A percentile compares a stretch with the other conserved stretches of the same genome.
phyloP scores from a whole-genome alignment of 1,140 invertebrate genomes.

The Trinorchestia longiramus region DNA sequence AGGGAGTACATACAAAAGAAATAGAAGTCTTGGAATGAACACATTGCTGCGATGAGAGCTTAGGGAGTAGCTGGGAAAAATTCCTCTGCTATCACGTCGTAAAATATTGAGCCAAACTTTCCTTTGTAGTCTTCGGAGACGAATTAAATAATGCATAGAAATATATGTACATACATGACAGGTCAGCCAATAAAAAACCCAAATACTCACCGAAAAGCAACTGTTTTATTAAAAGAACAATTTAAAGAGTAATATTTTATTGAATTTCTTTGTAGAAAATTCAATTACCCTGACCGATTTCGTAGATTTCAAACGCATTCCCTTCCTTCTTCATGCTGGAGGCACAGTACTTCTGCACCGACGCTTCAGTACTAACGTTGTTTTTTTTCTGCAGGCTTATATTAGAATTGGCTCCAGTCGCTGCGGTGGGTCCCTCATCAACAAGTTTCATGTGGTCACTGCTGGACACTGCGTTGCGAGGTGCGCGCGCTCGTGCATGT shows the following conservation, averaged over 20 bases:
- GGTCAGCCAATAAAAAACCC: neutral
- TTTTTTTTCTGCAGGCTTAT: constrained; percentile 79
- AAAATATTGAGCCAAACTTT: neutral
- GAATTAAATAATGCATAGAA: neutral
- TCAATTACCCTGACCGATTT: neutral
- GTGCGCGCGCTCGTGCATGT: constrained; percentile 42
- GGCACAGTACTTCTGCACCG: too few relatives aligned
- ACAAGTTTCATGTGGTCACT: constrained; percentile 91
- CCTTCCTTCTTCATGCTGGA: neutral
- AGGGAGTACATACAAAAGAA: neutral
- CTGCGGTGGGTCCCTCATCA: constrained; percentile 94
- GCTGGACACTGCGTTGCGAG: constrained; percentile 95
- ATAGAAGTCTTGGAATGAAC: neutral
- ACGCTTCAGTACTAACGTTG: neutral
- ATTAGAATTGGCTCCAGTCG: constrained; percentile 90
- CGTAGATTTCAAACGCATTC: neutral
- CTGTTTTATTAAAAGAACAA: neutral
- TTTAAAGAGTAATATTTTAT: neutral
- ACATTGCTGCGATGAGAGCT: neutral
- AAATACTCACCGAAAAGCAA: neutral
- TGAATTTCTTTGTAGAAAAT: neutral
- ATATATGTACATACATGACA: neutral
- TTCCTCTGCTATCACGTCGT: neutral
- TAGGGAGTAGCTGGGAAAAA: neutral
- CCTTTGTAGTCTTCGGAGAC: neutral